Conservation (phyloP, 2,113 vertebrate species). For the Tachuris rubrigastra region DNA sequence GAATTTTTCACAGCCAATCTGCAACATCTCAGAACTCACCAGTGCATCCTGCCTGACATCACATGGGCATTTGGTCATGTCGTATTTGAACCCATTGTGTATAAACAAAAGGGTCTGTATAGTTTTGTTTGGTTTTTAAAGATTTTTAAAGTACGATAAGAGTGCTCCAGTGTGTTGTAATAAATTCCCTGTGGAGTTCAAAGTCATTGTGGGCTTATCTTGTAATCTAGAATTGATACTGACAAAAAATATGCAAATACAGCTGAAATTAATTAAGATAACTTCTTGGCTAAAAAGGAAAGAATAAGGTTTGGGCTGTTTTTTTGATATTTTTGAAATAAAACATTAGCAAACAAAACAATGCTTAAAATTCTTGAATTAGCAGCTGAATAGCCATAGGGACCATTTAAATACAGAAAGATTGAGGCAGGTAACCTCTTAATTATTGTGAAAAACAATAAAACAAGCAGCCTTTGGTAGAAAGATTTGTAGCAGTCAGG, state of each 20-base stretch:
- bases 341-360: background rate
- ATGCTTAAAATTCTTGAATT: background rate
- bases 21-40: background rate
- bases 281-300: background rate
- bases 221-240: background rate
- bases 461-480: background rate
- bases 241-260: background rate
- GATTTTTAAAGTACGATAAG: background rate
- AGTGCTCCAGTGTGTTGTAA: background rate
- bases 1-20: background rate
- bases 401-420: background rate
- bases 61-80: background rate
- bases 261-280: constrained; percentile 4
- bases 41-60: background rate
- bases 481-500: background rate
- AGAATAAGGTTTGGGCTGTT: background rate
- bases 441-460: background rate
- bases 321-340: background rate
- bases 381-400: background rate
- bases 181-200: background rate
- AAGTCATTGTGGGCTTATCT: background rate
- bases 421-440: background rate
- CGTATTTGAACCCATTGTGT: background rate
- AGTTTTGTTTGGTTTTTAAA: constrained; percentile 26
- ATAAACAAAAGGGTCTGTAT: background rate